Conservation (phyloP, 2,797 vertebrate species). For the Typhlichthys subterraneus region DNA sequence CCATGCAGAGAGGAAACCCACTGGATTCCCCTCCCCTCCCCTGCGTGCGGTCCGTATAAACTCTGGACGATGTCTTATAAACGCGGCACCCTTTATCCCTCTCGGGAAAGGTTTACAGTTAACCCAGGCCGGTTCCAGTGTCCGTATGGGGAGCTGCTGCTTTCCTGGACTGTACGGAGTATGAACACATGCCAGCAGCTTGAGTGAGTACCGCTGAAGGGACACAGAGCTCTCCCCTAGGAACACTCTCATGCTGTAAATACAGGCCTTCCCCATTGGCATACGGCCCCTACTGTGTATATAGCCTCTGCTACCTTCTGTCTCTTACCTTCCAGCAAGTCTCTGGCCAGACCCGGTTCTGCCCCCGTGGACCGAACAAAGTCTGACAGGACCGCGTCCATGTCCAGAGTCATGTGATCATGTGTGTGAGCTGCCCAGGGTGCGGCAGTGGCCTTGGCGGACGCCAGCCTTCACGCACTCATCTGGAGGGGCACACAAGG, state of each 20-base stretch:
- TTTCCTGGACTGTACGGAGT: constrained; percentile 37
- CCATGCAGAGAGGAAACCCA: no score
- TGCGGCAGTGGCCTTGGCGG: constrained; percentile 86
- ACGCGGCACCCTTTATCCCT: no score
- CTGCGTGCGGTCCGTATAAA: no score
- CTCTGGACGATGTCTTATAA: no score
- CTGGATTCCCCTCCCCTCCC: no score
- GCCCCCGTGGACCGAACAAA: constrained; percentile 99
- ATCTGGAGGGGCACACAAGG: constrained; percentile 76
- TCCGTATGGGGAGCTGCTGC: constrained; percentile 32
- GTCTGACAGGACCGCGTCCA: constrained; percentile 99
- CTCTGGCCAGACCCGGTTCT: constrained; percentile 99
- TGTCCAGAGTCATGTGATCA: constrained; percentile 99
- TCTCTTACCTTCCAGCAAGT: constrained; percentile 97
- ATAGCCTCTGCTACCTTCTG: background rate
- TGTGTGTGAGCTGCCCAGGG: constrained; percentile 89
- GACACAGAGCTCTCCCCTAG: constrained; percentile 67
- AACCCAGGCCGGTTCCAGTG: constrained; percentile 24
- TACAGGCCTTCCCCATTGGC: constrained; percentile 20
- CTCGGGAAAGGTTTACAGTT: no score
- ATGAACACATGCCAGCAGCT: constrained; percentile 59
- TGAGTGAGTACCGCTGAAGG: constrained; percentile 74
- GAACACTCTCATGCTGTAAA: constrained; percentile 12
- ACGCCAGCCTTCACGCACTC: constrained; percentile 89
- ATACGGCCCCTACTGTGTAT: constrained; percentile 18